Percentiles rank a stretch among this genome's conserved stretches.
Conservation (phyloP, 2,113 vertebrate genomes). For the Neodon shergylaensis region DNA sequence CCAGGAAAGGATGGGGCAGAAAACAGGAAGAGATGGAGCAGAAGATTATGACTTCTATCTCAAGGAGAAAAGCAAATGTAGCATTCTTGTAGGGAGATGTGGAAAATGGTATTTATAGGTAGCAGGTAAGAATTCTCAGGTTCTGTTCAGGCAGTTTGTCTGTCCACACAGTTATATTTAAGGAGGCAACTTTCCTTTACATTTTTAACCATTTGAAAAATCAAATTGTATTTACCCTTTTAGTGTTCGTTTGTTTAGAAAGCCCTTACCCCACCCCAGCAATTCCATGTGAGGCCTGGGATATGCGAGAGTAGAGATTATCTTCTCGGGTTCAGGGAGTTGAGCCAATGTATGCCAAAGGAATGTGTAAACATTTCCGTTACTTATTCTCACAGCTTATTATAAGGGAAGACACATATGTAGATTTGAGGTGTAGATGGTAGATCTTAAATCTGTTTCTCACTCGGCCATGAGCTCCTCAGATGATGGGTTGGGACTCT, state of each 20-base stretch:
- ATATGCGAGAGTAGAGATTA: background rate
- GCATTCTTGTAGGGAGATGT: background rate
- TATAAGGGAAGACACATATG: background rate
- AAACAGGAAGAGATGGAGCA: background rate
- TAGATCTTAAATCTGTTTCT: background rate
- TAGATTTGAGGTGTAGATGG: background rate
- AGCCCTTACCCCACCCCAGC: background rate
- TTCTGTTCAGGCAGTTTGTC: background rate
- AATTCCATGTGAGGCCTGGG: background rate
- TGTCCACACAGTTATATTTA: background rate
- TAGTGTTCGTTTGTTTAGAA: background rate
- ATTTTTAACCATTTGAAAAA: background rate
- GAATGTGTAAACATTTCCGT: background rate
- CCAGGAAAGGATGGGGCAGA: background rate
- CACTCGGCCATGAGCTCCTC: background rate
- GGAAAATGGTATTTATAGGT: too few species aligned
- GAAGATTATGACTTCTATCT: background rate
- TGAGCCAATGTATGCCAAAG: background rate
- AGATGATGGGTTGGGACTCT: background rate
- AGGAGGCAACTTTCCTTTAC: background rate
- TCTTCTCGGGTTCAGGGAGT: background rate
- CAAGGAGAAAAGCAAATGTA: background rate
- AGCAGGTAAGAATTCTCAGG: background rate
- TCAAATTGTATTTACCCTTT: background rate
- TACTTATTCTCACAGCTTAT: slow-evolving; percentile 1